Evolutionary conservation across 2,797 vertebrate species (phyloP), one percentile per base, ranked within the genome.

Genomic region (Parauchenoglanis punctatus): DNA sequence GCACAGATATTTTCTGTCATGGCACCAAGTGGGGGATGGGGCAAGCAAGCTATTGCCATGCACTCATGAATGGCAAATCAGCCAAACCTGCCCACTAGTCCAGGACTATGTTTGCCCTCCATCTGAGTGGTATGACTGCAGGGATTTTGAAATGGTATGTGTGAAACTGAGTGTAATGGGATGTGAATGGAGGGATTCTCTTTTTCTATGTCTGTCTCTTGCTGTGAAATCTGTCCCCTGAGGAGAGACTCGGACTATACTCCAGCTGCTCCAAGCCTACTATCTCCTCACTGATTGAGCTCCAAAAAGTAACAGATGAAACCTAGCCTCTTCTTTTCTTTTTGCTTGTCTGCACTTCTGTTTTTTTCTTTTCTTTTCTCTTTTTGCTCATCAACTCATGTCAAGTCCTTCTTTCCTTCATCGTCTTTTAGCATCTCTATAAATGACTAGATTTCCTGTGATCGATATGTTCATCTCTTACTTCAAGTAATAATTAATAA

Each of bases 171-270:
- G 85, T 78, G 63, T 81, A 81, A 86, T 83, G 83, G 70, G 54
- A 81, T 85, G 83, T 88, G 87, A 75, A 85, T 88, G 68, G 52
- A 88, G 72, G 52, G 70, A 83, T 52, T 88, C 52, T 76, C 28
- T 25, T 28, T 88, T 46, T 63, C 52, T 23, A 56, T 81, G 76
- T 54, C n/a, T 72, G 58, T 25, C 7, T 81, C 78, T 65, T 76
- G 44, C 85, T 90, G 84, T 56, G 70, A 77, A 76, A 73, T 75
- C 83, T 78, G 54, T 82, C 67, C 40, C 44, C 67, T 28, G 70
- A 80, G 28, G 18, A 52, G 28, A 68, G 28, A 54, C 58, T 76
- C 65, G 63, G 87, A 83, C 83, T 59, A 49, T 44, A 87, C 63
- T 89, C 20, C 81, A 87, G 72, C 85, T 61, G 72, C 8, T 84